Percentiles rank a stretch among this genome's conserved stretches.
phyloP scores from a whole-genome alignment of 2,797 vertebrate genomes.

The Pangasius larnaudii region DNA sequence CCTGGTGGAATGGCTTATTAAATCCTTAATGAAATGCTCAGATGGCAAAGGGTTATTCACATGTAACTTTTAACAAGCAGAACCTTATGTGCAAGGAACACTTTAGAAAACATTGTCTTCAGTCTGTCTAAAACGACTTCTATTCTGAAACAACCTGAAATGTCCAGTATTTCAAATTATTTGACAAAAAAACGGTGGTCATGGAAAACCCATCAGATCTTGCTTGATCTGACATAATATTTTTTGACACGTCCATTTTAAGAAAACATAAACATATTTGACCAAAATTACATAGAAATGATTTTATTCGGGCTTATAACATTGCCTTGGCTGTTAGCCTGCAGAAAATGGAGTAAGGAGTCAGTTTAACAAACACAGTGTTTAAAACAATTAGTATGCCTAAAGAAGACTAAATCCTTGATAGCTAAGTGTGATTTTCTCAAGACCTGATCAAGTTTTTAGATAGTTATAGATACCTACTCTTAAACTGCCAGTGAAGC shows the following conservation, averaged over 20 bases:
- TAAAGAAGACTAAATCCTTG: not conserved
- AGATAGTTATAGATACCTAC: not conserved
- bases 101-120: not conserved
- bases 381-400: not conserved
- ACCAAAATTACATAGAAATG: not conserved
- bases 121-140: not conserved
- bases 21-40: slow-evolving; percentile 3
- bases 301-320: not conserved
- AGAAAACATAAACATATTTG: not conserved
- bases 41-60: not conserved
- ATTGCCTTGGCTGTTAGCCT: not conserved
- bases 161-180: not conserved
- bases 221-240: not conserved
- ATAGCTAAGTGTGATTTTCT: not conserved
- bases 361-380: not conserved
- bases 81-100: not conserved
- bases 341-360: not conserved
- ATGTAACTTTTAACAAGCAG: not conserved
- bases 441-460: not conserved
- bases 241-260: not conserved
- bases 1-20: not conserved
- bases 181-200: not conserved
- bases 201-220: not conserved
- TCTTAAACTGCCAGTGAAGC: not conserved
- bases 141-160: not conserved